Evolutionary conservation across 1,140 invertebrate species (phyloP), one percentile per base, ranked within the genome.

Genomic region (Bombus fervidus): DNA sequence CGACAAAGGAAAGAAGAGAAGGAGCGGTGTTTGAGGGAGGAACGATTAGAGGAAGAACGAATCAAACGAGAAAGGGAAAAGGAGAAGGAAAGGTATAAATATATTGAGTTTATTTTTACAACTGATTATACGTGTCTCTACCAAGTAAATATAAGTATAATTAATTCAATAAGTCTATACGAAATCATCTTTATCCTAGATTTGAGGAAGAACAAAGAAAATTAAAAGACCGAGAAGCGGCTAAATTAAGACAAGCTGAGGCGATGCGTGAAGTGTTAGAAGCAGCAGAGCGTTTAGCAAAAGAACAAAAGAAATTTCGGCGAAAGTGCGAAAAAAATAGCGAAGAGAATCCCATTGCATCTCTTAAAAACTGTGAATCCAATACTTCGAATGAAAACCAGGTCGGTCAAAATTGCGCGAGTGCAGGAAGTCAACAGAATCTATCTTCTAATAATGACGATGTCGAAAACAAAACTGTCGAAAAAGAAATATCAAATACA

Each of bases 41-140:
- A 97, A 93, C 95, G 94, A 79, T 95, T 96, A 87, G 97, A 97
- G 93, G 97, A 97, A 89, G 94, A 97, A 76, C 95, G 97, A 86
- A 96, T 97, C 69, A 95, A 96, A 88, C 95, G 95, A 85, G 96
- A 97, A 90, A 96, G 96, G 87, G 96, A 97, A 91, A 95, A 96
- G 87, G 97, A 97, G 91, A 95, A 95, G 76, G 92, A 96, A 91
- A 95, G 96, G 93, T 94, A 77, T 31, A 66, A n/a, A 39, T 12
- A 59, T 28, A 59, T 39, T 22, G 28, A 43, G 39, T 69, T 37
- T 31, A 10, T 25, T 8, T 37, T 37, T 10, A 43, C 1, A 15
- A 43, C 59, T 18, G 28, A 64, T 41, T 64, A n/a, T 59, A 57
- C 18, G 0, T 53, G 47, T 53, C 18, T 53, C 47, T 22, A 53